phyloP scores from a whole-genome alignment of 1,140 invertebrate genomes.

The honey bee (Apis mellifera) region DNA sequence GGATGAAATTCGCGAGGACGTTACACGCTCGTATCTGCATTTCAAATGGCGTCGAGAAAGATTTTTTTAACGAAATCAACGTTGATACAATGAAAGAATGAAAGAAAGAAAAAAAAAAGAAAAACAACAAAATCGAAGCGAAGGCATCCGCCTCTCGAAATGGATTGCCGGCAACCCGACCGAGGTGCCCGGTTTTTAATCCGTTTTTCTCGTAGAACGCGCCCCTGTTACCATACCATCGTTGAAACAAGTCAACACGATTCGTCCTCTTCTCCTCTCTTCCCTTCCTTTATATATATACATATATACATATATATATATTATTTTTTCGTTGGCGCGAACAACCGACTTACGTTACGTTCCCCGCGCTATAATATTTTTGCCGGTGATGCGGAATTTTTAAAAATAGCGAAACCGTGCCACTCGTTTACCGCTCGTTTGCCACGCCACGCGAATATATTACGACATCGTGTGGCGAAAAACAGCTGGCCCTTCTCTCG shows the following conservation, averaged over 20 bases:
- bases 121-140: not conserved
- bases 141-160: not conserved
- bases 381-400: not conserved
- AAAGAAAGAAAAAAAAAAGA: not conserved
- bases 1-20: not conserved
- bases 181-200: not conserved
- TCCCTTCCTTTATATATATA: too few relatives aligned
- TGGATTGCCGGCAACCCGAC: not conserved
- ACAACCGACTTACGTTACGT: not conserved
- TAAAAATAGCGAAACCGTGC: not conserved
- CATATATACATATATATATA: not conserved
- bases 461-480: not conserved
- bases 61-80: not conserved
- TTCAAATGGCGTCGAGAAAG: conserved; percentile 9
- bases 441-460: not conserved
- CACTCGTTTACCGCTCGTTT: not conserved
- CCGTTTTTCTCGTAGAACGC: not conserved
- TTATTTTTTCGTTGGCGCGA: too few relatives aligned
- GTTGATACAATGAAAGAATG: not conserved
- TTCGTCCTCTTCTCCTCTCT: not conserved
- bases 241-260: not conserved
- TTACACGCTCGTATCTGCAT: not conserved
- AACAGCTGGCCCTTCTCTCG: not conserved
- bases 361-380: not conserved
- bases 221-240: not conserved